phyloP scores from a whole-genome alignment of 2,888 invertebrate genomes.

The Hipparchia sbordonii region DNA sequence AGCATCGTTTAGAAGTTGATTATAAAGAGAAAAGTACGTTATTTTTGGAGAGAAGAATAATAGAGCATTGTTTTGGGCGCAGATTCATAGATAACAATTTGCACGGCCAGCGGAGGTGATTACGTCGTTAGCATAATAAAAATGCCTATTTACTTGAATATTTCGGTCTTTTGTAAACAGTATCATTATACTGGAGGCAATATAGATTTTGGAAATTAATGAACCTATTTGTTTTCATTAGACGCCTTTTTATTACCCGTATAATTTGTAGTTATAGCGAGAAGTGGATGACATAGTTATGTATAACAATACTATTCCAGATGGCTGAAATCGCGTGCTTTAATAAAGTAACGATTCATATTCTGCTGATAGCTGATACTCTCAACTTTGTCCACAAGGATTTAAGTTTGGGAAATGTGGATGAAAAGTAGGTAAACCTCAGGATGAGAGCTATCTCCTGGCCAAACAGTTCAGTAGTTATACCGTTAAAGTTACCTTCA shows the following conservation, averaged over 20 bases:
- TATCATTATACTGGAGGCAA: background rate
- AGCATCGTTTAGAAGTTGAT: background rate
- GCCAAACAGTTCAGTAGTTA: too few species aligned
- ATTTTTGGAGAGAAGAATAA: background rate
- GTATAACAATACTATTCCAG: background rate
- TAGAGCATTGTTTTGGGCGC: background rate
- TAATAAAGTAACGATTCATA: too few species aligned
- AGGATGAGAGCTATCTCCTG: too few species aligned
- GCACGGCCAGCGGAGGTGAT: background rate
- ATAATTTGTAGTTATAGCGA: background rate
- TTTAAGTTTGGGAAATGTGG: too few species aligned
- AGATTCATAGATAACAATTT: background rate
- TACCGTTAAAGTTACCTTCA: too few species aligned
- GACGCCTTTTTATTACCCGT: background rate
- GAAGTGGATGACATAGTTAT: background rate
- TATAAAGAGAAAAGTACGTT: background rate
- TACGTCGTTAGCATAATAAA: slow-evolving; percentile 7
- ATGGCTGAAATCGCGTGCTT: background rate
- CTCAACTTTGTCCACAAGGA: too few species aligned
- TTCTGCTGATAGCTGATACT: too few species aligned
- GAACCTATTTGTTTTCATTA: slow-evolving; percentile 7
- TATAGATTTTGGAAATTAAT: slow-evolving; percentile 2
- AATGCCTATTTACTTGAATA: background rate
- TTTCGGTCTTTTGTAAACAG: slow-evolving; percentile 8
- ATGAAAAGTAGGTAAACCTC: too few species aligned